Percentiles rank a stretch among this genome's conserved stretches.
Evolutionary conservation across 2,797 vertebrate genomes (phyloP).

Genomic region (Miichthys miiuy): DNA sequence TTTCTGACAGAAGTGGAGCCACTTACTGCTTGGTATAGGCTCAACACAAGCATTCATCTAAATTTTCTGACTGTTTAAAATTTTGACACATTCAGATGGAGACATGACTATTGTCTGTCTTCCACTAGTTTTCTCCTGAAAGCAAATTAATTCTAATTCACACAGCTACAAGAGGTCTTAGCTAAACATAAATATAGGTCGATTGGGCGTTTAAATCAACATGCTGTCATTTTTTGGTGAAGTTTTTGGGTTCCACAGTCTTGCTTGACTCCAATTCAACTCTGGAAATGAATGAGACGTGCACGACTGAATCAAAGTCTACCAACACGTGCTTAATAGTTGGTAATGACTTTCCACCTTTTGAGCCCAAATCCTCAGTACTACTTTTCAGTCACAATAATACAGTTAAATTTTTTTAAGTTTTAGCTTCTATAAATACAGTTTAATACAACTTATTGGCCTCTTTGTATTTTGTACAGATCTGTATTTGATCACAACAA

Average conservation of each 20-base stretch:
- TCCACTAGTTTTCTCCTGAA: neutral
- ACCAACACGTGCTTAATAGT: neutral
- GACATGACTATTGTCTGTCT: neutral
- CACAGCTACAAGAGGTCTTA: neutral
- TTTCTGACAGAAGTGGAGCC: no score
- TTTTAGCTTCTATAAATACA: constrained; percentile 7
- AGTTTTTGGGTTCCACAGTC: neutral
- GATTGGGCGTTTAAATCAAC: neutral
- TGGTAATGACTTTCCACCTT: neutral
- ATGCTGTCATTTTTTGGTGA: neutral
- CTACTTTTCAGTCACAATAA: neutral
- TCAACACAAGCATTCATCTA: no score
- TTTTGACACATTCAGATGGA: no score
- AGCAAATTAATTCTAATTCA: neutral
- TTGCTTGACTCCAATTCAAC: neutral
- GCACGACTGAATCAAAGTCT: neutral
- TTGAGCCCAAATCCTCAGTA: neutral
- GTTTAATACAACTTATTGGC: neutral
- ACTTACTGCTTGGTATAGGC: no score
- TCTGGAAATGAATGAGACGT: neutral
- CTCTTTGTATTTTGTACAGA: neutral
- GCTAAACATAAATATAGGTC: no score
- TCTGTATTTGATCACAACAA: neutral
- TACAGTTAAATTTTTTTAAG: neutral
- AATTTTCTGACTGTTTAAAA: no score